These are phyloP conservation scores for Temnothorax curvispinosus DNA, from an alignment of 1,140 invertebrate genomes.

Conservation along the genomic window DNA sequence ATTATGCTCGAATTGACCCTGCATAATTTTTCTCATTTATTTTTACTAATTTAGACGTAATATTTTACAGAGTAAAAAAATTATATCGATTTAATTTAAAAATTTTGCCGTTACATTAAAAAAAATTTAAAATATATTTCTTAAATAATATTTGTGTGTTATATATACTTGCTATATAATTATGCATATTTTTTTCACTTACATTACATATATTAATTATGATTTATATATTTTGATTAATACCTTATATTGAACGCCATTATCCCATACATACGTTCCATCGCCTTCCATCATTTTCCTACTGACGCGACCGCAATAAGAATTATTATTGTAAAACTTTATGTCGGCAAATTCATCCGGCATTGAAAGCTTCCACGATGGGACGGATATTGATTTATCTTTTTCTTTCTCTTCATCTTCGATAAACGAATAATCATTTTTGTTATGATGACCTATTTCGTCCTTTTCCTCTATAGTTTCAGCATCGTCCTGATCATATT, in stretches of 20 bases:
- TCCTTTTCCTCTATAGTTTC: not conserved
- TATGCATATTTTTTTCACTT: no score
- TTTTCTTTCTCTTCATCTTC: not conserved
- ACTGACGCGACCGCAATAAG: conserved; percentile 84
- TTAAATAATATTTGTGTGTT: no score
- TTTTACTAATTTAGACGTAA: not conserved
- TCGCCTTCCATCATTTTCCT: conserved; percentile 86
- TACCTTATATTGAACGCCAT: conserved; percentile 86
- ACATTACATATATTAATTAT: no score
- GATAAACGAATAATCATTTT: not conserved
- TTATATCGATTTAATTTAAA: not conserved
- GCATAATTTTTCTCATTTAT: conserved; percentile 12
- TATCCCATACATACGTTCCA: conserved; percentile 86
- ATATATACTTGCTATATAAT: no score
- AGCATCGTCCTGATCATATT: not conserved
- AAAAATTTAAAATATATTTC: not conserved
- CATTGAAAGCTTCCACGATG: conserved; percentile 61
- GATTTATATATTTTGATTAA: not conserved
- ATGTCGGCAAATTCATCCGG: conserved; percentile 79
- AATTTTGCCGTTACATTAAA: not conserved
- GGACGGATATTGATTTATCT: not conserved
- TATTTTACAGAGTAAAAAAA: not conserved
- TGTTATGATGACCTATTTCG: not conserved
- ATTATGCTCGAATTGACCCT: conserved; percentile 87
- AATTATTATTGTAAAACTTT: conserved; percentile 83